Percentiles rank a stretch among this genome's conserved stretches.
Conservation (phyloP, 2,888 invertebrate genomes). For the Drosophila histrio region DNA sequence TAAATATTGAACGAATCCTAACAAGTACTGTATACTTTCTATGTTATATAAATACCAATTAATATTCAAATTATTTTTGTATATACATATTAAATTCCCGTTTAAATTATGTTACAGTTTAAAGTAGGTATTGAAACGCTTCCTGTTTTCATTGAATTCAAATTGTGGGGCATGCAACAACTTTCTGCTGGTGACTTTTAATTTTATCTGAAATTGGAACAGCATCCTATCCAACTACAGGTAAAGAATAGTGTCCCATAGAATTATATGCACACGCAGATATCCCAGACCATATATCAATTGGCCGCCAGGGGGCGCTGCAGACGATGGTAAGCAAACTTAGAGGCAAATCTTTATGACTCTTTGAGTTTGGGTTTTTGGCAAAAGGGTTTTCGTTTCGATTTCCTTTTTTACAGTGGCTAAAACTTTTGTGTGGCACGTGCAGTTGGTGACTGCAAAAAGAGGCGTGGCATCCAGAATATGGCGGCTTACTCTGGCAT, state of each 20-base stretch:
- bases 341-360: slow-evolving; percentile 71
- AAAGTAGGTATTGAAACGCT: neutral
- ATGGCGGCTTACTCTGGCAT: slow-evolving; percentile 56
- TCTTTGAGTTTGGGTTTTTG: slow-evolving; percentile 54
- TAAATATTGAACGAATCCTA: no score
- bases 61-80: no score
- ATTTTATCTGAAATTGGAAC: slow-evolving; percentile 31
- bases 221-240: neutral
- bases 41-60: no score
- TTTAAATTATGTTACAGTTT: neutral
- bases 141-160: neutral
- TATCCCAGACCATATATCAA: slow-evolving; percentile 63
- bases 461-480: slow-evolving; percentile 44
- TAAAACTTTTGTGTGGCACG: slow-evolving; percentile 68
- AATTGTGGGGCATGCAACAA: neutral
- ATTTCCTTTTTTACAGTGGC: slow-evolving; percentile 18
- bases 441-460: slow-evolving; percentile 36
- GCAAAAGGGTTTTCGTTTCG: slow-evolving; percentile 33
- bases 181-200: slow-evolving; percentile 26
- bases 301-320: slow-evolving; percentile 63
- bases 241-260: slow-evolving; percentile 22
- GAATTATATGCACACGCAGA: slow-evolving; percentile 32
- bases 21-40: no score
- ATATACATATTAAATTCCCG: neutral
- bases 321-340: slow-evolving; percentile 35